Conservation (phyloP, 2,888 invertebrate genomes). For the Drosophila longiperda region DNA sequence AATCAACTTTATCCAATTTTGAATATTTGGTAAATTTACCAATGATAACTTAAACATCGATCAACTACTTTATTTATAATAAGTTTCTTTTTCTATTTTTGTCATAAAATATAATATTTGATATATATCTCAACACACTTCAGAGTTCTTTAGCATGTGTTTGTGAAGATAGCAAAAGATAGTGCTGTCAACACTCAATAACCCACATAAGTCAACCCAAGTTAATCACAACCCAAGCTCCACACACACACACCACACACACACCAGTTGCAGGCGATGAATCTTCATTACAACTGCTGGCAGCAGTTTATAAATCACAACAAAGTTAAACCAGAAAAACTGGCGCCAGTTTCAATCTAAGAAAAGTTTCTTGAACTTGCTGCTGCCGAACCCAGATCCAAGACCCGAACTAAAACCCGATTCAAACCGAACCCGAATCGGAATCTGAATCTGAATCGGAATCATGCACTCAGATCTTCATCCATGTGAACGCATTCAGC, state of each 20-base stretch:
- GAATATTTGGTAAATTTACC: too few species aligned
- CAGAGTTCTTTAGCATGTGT: neutral
- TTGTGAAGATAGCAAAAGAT: neutral
- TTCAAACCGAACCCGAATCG: neutral
- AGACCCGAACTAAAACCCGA: neutral
- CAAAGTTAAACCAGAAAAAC: constrained; percentile 42
- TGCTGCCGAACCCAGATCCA: neutral
- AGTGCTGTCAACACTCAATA: constrained; percentile 31
- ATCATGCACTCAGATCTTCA: constrained; percentile 10
- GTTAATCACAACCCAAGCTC: constrained; percentile 47
- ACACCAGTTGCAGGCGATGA: constrained; percentile 34
- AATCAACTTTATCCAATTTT: too few species aligned
- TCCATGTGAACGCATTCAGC: constrained; percentile 36
- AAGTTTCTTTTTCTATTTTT: neutral
- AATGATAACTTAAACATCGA: too few species aligned
- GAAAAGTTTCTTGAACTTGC: constrained; percentile 71
- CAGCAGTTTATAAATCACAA: constrained; percentile 48
- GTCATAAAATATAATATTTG: neutral
- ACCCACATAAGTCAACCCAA: constrained; percentile 44
- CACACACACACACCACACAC: neutral
- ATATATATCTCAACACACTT: neutral
- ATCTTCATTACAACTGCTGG: constrained; percentile 44
- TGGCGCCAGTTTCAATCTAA: constrained; percentile 53
- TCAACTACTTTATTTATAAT: too few species aligned
- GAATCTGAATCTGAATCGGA: neutral